A percentile compares a stretch with the other conserved stretches of the same genome.
phyloP scores from a whole-genome alignment of 23 tunicate genomes.

The Trididemnum clinides region DNA sequence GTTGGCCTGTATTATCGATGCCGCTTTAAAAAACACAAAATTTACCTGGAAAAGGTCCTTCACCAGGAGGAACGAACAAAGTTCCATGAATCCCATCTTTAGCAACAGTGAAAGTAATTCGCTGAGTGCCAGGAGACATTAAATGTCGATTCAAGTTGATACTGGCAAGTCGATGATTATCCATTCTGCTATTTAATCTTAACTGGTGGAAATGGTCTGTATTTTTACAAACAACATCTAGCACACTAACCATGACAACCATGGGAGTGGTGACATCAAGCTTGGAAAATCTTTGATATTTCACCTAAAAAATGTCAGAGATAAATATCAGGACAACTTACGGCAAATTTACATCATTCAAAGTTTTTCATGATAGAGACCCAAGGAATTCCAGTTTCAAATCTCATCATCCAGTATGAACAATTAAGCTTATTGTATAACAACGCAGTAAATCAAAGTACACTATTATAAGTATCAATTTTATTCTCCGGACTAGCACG shows the following conservation, averaged over 20 bases:
- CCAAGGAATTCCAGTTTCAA: too few species aligned
- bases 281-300: constrained; percentile 1
- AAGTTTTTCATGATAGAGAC: too few species aligned
- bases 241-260: neutral
- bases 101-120: constrained; percentile 14
- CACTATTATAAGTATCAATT: too few species aligned
- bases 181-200: neutral
- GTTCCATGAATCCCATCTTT: constrained; percentile 38
- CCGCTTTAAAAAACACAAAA: neutral
- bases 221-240: neutral
- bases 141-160: constrained; percentile 12
- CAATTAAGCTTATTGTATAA: too few species aligned
- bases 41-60: constrained; percentile 43
- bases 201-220: neutral
- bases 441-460: too few species aligned
- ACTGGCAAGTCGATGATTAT: neutral
- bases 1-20: neutral
- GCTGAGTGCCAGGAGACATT: constrained; percentile 28
- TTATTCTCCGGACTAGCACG: too few species aligned
- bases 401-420: too few species aligned
- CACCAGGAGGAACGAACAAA: constrained; percentile 25
- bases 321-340: too few species aligned
- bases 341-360: too few species aligned
- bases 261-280: constrained; percentile 29
- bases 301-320: constrained; percentile 14